phyloP scores from a whole-genome alignment of 1,140 invertebrate genomes.

The Ephestia elutella region DNA sequence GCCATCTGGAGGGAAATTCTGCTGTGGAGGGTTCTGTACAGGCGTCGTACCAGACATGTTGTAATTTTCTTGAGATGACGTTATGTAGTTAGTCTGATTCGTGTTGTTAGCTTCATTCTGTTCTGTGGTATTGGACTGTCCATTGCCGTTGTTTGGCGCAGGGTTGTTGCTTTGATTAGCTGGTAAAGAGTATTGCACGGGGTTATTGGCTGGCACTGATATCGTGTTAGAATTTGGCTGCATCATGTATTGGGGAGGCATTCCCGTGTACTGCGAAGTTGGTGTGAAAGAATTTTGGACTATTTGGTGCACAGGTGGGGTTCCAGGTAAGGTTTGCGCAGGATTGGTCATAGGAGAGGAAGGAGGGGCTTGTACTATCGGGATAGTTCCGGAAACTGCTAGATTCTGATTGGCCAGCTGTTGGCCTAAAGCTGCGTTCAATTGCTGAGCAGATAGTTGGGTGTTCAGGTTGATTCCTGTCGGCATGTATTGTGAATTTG shows the following conservation, averaged over 20 bases:
- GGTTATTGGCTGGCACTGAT: slow-evolving; percentile 39
- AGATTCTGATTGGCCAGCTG: slow-evolving; percentile 50
- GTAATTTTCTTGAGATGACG: slow-evolving; percentile 51
- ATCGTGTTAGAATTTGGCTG: slow-evolving; percentile 46
- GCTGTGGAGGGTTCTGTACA: slow-evolving; percentile 40
- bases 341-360: slow-evolving; percentile 49
- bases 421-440: slow-evolving; percentile 58
- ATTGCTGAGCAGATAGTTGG: slow-evolving; percentile 58
- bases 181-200: slow-evolving; percentile 53
- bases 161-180: slow-evolving; percentile 34
- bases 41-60: slow-evolving; percentile 33
- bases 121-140: slow-evolving; percentile 31
- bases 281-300: slow-evolving; percentile 54
- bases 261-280: slow-evolving; percentile 48
- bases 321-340: slow-evolving; percentile 36
- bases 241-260: slow-evolving; percentile 61
- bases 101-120: slow-evolving; percentile 35
- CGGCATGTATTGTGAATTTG: slow-evolving; percentile 58
- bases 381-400: slow-evolving; percentile 52
- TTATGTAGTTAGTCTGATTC: slow-evolving; percentile 57
- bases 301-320: slow-evolving; percentile 50
- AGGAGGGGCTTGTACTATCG: slow-evolving; percentile 54
- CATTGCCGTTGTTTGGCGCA: slow-evolving; percentile 41
- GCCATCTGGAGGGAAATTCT: slow-evolving; percentile 44
- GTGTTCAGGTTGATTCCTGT: slow-evolving; percentile 57